Percentiles rank a stretch among this genome's conserved stretches.
Conservation (phyloP, 2,113 vertebrate genomes). For the Vidua macroura region DNA sequence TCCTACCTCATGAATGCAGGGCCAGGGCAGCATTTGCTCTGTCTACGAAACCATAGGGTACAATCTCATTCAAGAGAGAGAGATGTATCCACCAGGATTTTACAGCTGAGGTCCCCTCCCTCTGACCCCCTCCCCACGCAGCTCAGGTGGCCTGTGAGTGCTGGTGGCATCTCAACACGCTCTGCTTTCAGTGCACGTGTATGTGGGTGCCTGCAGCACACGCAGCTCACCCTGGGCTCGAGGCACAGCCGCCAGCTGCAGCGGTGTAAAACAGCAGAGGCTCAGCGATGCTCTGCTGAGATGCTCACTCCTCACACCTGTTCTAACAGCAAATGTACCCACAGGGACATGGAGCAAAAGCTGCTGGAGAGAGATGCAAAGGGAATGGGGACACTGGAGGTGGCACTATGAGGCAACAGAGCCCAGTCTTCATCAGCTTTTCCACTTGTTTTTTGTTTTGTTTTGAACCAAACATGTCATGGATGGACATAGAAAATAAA, state of each 20-base stretch:
- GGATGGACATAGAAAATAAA: not conserved
- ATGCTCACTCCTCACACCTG: not conserved
- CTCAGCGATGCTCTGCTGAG: not conserved
- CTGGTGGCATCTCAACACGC: not conserved
- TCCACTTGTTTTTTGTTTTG: not conserved
- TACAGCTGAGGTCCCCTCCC: not conserved
- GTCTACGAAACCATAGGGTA: not conserved
- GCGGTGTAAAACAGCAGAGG: not conserved
- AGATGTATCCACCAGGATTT: not conserved
- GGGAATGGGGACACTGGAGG: not conserved
- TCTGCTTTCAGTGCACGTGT: rapidly evolving
- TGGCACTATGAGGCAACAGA: not conserved
- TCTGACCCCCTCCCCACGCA: not conserved
- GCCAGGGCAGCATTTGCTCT: rapidly evolving
- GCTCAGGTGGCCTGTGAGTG: not conserved
- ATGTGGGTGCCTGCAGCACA: rapidly evolving
- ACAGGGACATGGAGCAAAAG: not conserved
- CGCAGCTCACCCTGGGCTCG: not conserved
- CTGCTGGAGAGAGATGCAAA: not conserved
- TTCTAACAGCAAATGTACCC: not conserved
- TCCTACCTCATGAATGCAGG: rapidly evolving
- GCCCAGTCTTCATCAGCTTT: not conserved
- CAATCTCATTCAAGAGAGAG: not conserved
- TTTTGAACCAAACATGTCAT: not conserved
- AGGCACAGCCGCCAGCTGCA: rapidly evolving